These are phyloP conservation scores for Iselma pallidipennis DNA, from an alignment of 2,888 invertebrate species.

Conservation along the genomic window DNA sequence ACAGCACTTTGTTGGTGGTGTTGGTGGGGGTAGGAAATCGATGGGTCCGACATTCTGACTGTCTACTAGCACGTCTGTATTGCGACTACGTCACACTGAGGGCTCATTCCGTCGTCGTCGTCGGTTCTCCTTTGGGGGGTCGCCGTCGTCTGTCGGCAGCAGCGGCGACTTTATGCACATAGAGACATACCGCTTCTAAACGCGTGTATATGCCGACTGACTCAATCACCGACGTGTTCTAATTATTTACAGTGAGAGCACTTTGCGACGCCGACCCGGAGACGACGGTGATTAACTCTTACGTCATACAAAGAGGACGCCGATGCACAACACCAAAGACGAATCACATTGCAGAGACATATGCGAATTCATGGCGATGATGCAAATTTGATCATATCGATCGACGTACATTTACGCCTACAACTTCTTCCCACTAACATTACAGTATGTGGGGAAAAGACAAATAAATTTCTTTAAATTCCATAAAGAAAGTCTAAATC, in stretches of 20 bases:
- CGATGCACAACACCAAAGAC: not conserved
- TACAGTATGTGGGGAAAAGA: no score
- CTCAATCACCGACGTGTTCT: conserved; percentile 53
- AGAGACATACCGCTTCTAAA: not conserved
- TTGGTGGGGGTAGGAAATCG: conserved; percentile 58
- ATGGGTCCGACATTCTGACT: conserved; percentile 53
- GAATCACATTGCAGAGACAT: not conserved
- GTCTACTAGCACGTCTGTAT: conserved; percentile 54
- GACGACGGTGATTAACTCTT: conserved; percentile 41
- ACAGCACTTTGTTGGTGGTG: conserved; percentile 10
- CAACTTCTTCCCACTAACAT: not conserved
- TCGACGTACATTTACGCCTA: not conserved
- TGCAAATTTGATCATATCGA: not conserved
- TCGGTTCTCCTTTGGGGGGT: not conserved
- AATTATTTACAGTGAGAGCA: conserved; percentile 50
- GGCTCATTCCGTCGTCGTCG: conserved; percentile 25
- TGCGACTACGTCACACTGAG: conserved; percentile 48
- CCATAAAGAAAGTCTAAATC: no score
- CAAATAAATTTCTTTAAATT: no score
- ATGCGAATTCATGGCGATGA: not conserved
- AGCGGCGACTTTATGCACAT: conserved; percentile 23
- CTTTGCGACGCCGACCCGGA: conserved; percentile 43
- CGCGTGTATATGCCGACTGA: conserved; percentile 28
- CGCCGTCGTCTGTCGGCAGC: conserved; percentile 17
- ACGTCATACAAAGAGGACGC: conserved; percentile 34